These are phyloP conservation scores for Meliscaeva auricollis DNA, from an alignment of 2,888 invertebrate species.

Conservation along the genomic window DNA sequence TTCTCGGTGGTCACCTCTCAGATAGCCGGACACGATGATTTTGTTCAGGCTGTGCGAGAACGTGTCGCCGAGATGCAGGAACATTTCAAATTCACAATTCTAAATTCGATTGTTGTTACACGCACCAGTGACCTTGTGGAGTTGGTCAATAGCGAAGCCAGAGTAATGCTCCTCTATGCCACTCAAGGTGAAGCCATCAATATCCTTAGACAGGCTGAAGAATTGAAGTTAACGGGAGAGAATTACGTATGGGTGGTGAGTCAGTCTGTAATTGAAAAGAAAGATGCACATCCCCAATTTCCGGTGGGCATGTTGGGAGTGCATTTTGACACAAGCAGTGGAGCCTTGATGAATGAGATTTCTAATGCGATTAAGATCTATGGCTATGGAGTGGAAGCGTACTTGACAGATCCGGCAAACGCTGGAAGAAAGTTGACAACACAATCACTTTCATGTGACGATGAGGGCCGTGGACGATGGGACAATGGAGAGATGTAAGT, in stretches of 20 bases:
- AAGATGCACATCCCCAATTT: conserved; percentile 90
- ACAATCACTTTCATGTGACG: conserved; percentile 91
- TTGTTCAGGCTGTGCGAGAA: conserved; percentile 96
- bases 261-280: conserved; percentile 95
- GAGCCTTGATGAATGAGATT: conserved; percentile 93
- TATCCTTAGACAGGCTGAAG: conserved; percentile 87
- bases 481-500: conserved; percentile 92
- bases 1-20: conserved; percentile 97
- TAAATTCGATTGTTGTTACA: conserved; percentile 94
- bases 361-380: conserved; percentile 96
- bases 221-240: conserved; percentile 86
- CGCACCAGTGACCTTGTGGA: conserved; percentile 91
- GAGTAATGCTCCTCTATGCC: conserved; percentile 96
- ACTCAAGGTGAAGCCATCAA: conserved; percentile 94
- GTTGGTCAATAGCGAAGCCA: conserved; percentile 94
- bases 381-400: conserved; percentile 95
- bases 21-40: conserved; percentile 97
- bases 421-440: conserved; percentile 83
- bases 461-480: conserved; percentile 93
- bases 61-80: conserved; percentile 93
- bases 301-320: conserved; percentile 97
- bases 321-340: conserved; percentile 95
- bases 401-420: conserved; percentile 91
- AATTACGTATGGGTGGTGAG: conserved; percentile 99
- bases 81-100: conserved; percentile 91